Evolutionary conservation across 30 jellyfish, hydroid and myxozoan genomes (phyloP).

Genomic region (Morbakka virulenta): DNA sequence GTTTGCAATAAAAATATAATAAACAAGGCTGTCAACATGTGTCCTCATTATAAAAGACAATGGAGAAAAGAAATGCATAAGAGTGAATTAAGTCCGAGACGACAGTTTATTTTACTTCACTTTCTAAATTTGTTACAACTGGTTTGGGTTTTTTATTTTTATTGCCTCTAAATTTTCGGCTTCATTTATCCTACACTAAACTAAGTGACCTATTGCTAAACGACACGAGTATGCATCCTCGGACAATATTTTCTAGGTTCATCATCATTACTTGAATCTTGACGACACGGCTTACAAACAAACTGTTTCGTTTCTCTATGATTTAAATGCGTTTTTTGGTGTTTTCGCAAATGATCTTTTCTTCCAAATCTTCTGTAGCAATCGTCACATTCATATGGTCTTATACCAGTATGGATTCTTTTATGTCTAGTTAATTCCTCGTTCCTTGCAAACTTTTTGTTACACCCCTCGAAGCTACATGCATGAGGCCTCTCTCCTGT

Average conservation of each 20-base stretch:
- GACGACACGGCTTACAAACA: conserved; percentile 42
- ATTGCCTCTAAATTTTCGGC: no score
- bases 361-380: conserved; percentile 60
- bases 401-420: conserved; percentile 67
- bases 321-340: conserved; percentile 50
- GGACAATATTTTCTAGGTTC: conserved; percentile 37
- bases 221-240: conserved; percentile 51
- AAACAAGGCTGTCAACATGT: no score
- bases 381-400: conserved; percentile 44
- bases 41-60: no score
- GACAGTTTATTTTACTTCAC: no score
- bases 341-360: conserved; percentile 66
- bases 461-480: conserved; percentile 42
- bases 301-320: conserved; percentile 30
- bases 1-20: no score
- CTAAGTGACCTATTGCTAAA: no score
- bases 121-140: no score
- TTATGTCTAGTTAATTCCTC: conserved; percentile 76
- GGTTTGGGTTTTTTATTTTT: no score
- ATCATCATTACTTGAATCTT: conserved; percentile 62
- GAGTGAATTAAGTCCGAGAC: no score
- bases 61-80: no score
- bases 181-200: no score
- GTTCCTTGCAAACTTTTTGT: conserved; percentile 57
- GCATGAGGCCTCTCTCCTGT: conserved; percentile 70